A percentile compares a stretch with the other conserved stretches of the same genome.
Evolutionary conservation across 92 coral and sea anemone species (phyloP).

Genomic region (Actinostola sp.): DNA sequence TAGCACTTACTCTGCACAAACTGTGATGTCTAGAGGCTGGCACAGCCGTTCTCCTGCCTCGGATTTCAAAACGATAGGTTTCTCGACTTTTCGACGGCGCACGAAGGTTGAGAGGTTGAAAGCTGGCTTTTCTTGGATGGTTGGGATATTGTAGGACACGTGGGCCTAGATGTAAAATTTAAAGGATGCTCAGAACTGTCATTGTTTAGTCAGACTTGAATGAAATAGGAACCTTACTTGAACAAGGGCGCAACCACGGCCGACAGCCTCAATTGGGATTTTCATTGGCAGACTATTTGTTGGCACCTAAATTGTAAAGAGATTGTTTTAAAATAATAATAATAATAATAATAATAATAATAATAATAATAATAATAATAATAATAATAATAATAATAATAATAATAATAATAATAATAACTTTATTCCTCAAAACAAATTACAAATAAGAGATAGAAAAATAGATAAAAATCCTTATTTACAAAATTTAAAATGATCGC

Average conservation of each 20-base stretch:
- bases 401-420: no score
- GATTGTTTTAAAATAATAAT: no score
- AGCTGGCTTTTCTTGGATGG: slow-evolving; percentile 79
- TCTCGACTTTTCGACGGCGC: slow-evolving; percentile 24
- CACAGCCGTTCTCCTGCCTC: slow-evolving; percentile 75
- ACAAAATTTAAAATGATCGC: no score
- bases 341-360: no score
- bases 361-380: no score
- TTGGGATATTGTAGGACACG: slow-evolving; percentile 82
- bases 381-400: no score
- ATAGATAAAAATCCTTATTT: no score
- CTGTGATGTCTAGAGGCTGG: slow-evolving; percentile 68
- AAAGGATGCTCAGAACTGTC: no score
- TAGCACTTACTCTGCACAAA: slow-evolving; percentile 77
- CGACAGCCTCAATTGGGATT: slow-evolving; percentile 58
- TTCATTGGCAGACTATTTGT: slow-evolving; percentile 59
- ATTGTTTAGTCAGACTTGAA: no score
- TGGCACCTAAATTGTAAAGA: slow-evolving; percentile 49
- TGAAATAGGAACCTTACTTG: no score
- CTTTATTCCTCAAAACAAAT: no score
- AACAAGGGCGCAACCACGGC: slow-evolving; percentile 83
- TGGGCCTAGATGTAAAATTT: slow-evolving; percentile 80
- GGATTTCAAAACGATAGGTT: slow-evolving; percentile 21
- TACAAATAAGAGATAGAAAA: no score
- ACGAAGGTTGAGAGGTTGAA: slow-evolving; percentile 72